Evolutionary conservation across 2,113 vertebrate genomes (phyloP), one percentile per base, ranked within the genome.

Genomic region (Leucoraja erinaceus): DNA sequence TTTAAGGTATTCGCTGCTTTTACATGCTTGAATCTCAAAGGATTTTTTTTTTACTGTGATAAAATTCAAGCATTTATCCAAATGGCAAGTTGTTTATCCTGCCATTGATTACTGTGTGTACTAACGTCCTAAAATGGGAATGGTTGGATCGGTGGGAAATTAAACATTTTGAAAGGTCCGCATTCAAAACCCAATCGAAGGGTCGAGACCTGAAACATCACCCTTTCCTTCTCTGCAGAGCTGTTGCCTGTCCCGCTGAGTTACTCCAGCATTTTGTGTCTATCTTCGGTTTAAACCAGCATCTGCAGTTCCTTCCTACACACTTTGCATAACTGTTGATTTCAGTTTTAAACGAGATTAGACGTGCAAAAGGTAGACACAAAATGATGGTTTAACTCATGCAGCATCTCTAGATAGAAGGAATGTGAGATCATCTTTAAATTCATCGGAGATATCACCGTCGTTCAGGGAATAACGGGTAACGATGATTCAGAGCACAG

Each of bases 1-100:
- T 96, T 96, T 96, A 96, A 97, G 96, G 96, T 96, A 96, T 97
- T 95, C 96, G 96, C 96, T 95, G 96, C 96, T 97, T 97, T 97
- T 96, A 96, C 96, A 96, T 95, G 96, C 93, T 96, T 94, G 95
- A 95, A 95, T 95, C 94, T 96, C 93, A 86, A 94, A 96, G 95
- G 94, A 95, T 94, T 94, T 94, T 96, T 96, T 95, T 95, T 94
- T 94, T 94, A 94, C 95, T 95, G 95, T 96, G 95, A 97, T 96
- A 95, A 95, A 96, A 96, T 96, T 96, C 94, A 94, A 96, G 94
- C 95, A 96, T 97, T 97, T 96, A 95, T 93, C 94, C 95, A 95
- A 96, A 96, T 95, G 93, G 93, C 94, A 93, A 95, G 94, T 95
- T 96, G 94, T 95, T 95, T 94, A 93, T 86, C 94, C 93, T 93